Percentiles rank a stretch among this genome's conserved stretches.
Evolutionary conservation across 2,888 invertebrate species (phyloP).

Genomic region (Mimas tiliae): DNA sequence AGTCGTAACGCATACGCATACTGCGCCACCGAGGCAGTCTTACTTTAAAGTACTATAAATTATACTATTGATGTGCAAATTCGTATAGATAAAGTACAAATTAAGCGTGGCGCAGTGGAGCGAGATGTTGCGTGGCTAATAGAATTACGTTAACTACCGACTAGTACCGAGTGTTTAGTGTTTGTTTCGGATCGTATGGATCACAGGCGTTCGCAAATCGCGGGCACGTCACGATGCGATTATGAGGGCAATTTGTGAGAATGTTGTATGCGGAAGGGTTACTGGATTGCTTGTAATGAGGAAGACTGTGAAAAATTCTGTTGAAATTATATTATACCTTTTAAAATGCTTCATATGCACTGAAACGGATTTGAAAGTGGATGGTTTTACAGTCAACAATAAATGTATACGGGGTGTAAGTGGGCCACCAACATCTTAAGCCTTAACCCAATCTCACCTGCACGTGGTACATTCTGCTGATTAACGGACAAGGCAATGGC

Average conservation of each 20-base stretch:
- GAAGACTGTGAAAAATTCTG: neutral
- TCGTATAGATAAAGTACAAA: neutral
- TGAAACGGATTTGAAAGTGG: too few relatives aligned
- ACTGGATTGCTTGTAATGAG: neutral
- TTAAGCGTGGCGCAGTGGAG: neutral
- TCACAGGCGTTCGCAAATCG: slow-evolving; percentile 12
- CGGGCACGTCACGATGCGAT: slow-evolving; percentile 1
- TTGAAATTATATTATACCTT: neutral
- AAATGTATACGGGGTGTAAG: too few relatives aligned
- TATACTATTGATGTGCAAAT: too few relatives aligned
- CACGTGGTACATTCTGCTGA: too few relatives aligned
- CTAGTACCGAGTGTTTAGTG: neutral
- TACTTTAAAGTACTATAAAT: too few relatives aligned
- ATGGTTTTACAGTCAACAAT: too few relatives aligned
- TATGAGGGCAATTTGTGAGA: neutral
- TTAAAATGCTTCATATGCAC: too few relatives aligned
- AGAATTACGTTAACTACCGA: slow-evolving; percentile 17
- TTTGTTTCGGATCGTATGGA: slow-evolving; percentile 17
- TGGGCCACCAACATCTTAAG: too few relatives aligned
- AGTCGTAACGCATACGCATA: too few relatives aligned
- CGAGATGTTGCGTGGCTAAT: slow-evolving; percentile 11
- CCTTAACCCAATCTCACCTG: too few relatives aligned
- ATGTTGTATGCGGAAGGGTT: neutral
- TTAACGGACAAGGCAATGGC: too few relatives aligned
- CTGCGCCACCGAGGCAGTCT: too few relatives aligned